Base-by-base conservation (phyloP, 2,113 vertebrate species). In the Brachyhypopomus occidentalis region DNA sequence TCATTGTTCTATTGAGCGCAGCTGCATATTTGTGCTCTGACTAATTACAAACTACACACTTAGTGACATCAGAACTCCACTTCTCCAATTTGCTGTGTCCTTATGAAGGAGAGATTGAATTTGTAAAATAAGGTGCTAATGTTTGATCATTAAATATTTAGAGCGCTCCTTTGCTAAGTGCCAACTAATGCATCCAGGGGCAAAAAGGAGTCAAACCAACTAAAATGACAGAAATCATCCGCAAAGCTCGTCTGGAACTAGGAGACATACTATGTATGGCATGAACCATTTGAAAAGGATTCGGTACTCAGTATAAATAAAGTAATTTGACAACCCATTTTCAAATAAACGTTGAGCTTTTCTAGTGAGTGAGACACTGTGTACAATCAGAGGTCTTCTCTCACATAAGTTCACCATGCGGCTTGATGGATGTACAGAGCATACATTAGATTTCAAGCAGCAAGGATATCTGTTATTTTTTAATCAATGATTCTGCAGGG, bases 91-190 rank as follows among this genome's bases (percentile, higher is more conserved):
- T 79, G 78, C 56, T 64, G 36, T 71, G 55, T 70, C 55, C 67
- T 69, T 59, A 60, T 55, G 20, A 70, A 25, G 48, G 36, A 30
- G 38, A 11, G 77, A 80, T 23, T 70, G 55, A 67, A 64, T 76
- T 76, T 82, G 75, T 78, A 81, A 76, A 82, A 81, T 76, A 82
- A 82, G 79, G 79, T 82, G 79, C 72, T 84, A 79, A 84, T 82
- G 75, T 71, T 64, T 79, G 79, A 84, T 56, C 72, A 84, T 84
- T 84, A 84, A 84, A 84, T 78, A 86, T 84, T 84, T 80, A 86
- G 67, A 71, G 52, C 73, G 45, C 79, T 79, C 77, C 72, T 75
- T 36, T 5, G 77, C 52, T 84, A 84, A 84, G 76, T 79, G 85
- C 71, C 66, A 63, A 23, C 75, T 77, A 63, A 25, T 80, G 77